Percentiles rank a stretch among this genome's conserved stretches.
Evolutionary conservation across 2,797 vertebrate genomes (phyloP).

Genomic region (Tauraco hartlaubi): DNA sequence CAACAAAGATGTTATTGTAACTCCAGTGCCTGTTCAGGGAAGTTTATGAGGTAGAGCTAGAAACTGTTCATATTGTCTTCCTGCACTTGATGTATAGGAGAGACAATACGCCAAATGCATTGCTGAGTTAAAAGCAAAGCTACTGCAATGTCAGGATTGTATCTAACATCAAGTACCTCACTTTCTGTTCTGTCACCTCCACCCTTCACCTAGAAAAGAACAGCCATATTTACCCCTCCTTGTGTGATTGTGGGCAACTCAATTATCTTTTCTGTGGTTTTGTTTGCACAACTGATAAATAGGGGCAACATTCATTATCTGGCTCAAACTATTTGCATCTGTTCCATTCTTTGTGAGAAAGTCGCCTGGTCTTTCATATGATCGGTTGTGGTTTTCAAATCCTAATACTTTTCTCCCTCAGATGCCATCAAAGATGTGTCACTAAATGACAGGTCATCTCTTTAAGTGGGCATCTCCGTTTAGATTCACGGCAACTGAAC

Average conservation of each 20-base stretch:
- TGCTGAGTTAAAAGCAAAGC: slow-evolving; percentile 20
- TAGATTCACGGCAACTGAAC: background rate
- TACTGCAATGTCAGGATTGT: background rate
- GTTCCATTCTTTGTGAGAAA: background rate
- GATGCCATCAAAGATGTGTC: background rate
- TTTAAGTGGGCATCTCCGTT: background rate
- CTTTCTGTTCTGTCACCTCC: background rate
- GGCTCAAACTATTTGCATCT: background rate
- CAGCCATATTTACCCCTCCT: background rate
- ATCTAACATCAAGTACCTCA: background rate
- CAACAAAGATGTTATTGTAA: slow-evolving; percentile 64
- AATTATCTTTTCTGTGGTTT: background rate
- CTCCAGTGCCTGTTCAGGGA: slow-evolving; percentile 30
- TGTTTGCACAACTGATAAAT: background rate
- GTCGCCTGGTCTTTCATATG: background rate
- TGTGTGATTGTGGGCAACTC: background rate
- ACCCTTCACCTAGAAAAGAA: slow-evolving; percentile 1
- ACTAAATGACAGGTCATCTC: background rate
- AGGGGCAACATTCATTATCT: background rate
- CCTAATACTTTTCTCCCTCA: background rate
- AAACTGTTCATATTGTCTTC: slow-evolving; percentile 31
- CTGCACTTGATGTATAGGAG: slow-evolving; percentile 17
- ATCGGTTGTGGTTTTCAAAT: background rate
- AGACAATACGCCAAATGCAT: background rate
- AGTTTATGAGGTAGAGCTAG: slow-evolving; percentile 60